These are phyloP conservation scores for Sorex maritimensis DNA, from an alignment of 2,797 vertebrate genomes.

Conservation along the genomic window DNA sequence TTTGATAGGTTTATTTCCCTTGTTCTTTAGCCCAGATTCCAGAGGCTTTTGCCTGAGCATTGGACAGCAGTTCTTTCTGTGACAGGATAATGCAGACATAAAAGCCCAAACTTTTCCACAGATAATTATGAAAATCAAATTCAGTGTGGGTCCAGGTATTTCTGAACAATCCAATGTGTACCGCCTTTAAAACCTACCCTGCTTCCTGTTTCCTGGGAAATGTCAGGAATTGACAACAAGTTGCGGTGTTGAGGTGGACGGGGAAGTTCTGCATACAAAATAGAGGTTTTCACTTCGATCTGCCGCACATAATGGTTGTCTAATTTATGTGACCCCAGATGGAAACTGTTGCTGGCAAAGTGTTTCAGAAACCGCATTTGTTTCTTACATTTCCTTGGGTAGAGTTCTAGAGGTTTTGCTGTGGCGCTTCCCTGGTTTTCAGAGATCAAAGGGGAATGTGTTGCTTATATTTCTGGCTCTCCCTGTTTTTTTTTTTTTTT, in stretches of 20 bases:
- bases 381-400: not conserved
- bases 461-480: not conserved
- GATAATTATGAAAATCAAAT: not conserved
- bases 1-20: conserved; percentile 12
- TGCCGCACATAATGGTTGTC: not conserved
- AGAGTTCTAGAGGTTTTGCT: not conserved
- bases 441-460: not conserved
- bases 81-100: not conserved
- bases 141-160: not conserved
- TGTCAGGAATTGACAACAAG: not conserved
- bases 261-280: not conserved
- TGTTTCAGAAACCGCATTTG: not conserved
- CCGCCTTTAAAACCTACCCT: not conserved
- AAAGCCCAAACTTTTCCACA: not conserved
- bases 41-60: not conserved
- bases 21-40: not conserved
- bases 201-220: not conserved
- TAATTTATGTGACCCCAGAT: conserved; percentile 33
- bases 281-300: not conserved
- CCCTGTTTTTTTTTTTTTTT: conserved; percentile 23
- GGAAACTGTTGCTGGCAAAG: not conserved
- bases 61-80: too few relatives aligned
- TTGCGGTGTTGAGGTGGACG: not conserved
- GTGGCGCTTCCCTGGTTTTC: not conserved
- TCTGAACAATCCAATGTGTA: not conserved